Evolutionary conservation across 2,888 invertebrate genomes (phyloP), one percentile per base, ranked within the genome.

Genomic region (Aphodius sticticus): DNA sequence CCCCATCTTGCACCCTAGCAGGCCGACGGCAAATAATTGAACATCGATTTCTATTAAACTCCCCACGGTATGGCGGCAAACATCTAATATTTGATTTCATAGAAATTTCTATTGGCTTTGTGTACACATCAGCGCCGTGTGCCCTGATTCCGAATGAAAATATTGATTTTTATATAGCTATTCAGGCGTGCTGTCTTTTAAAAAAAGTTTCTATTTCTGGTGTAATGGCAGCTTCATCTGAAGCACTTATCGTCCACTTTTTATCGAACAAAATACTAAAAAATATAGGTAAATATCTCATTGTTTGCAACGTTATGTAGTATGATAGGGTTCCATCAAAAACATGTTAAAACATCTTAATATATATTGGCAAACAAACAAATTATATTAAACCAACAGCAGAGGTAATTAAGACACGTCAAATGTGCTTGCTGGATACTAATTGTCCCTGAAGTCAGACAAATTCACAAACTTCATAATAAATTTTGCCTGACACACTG

Each of bases 41-140:
- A 74, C 74, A 74, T 74, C 74, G 74, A 74, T 74, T 74, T 74
- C 74, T 16, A 74, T 74, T 74, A 74, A 26, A 37, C 74, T 36
- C 74, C 26, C 6, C 74, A 35, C 5, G 36, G 74, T 26, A 37
- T 37, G 37, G 36, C 26, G 37, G 74, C 37, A 74, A 74, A 74
- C 74, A 74, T 74, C 36, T 37, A 74, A 74, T 74, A 74, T 74
- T 74, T 74, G 74, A 74, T 74, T 74, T 74, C 37, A 74, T 74
- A 74, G 74, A 74, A 74, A 74, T 74, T 74, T 74, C 74, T 74
- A 37, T 35, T 74, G 36, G 74, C 36, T 26, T 74, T 74, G 74
- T 74, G 74, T 74, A 74, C 74, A 74, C 36, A 74, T 53, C 53
- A 37, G 36, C 74, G 6, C 74, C 12, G 74, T 35, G n/a, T 9